Percentiles rank a stretch among this genome's conserved stretches.
phyloP scores from a whole-genome alignment of 1,140 invertebrate genomes.

The Globodera ellingtonae region DNA sequence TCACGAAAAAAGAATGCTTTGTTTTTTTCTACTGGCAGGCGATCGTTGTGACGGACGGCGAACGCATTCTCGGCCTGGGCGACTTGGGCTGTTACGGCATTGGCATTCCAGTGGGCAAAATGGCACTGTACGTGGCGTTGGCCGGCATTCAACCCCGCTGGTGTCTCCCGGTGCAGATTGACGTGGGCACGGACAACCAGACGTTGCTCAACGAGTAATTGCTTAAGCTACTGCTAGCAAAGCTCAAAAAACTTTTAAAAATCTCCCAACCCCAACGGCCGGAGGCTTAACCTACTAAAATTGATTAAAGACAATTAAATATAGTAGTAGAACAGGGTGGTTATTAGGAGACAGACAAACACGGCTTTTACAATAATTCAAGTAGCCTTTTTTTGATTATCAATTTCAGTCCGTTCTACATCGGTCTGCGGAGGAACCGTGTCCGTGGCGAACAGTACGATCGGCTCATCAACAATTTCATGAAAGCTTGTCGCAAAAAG shows the following conservation, averaged over 20 bases:
- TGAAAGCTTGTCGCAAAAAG: constrained; percentile 87
- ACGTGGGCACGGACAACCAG: constrained; percentile 90
- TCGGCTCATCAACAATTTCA: constrained; percentile 94
- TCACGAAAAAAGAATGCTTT: not conserved
- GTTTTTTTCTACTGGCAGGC: constrained; percentile 70
- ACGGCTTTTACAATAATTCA: not conserved
- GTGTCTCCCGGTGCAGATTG: constrained; percentile 85
- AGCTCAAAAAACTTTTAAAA: no score
- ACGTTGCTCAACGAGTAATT: constrained; percentile 78
- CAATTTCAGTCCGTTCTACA: constrained; percentile 77
- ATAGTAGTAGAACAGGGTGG: not conserved
- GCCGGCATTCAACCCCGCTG: constrained; percentile 90
- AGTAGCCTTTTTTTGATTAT: not conserved
- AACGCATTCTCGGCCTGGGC: constrained; percentile 87
- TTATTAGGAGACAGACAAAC: not conserved
- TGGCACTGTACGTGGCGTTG: constrained; percentile 86
- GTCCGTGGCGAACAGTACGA: constrained; percentile 86
- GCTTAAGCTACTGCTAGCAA: no score
- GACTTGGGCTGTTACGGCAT: constrained; percentile 91
- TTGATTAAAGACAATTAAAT: no score
- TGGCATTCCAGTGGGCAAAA: constrained; percentile 76
- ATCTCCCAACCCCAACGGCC: no score
- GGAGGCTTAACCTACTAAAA: no score
- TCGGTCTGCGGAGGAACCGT: constrained; percentile 84
- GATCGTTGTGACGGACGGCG: constrained; percentile 91